These are phyloP conservation scores for Argynnis bischoffii DNA, from an alignment of 2,888 invertebrate genomes.

Conservation along the genomic window DNA sequence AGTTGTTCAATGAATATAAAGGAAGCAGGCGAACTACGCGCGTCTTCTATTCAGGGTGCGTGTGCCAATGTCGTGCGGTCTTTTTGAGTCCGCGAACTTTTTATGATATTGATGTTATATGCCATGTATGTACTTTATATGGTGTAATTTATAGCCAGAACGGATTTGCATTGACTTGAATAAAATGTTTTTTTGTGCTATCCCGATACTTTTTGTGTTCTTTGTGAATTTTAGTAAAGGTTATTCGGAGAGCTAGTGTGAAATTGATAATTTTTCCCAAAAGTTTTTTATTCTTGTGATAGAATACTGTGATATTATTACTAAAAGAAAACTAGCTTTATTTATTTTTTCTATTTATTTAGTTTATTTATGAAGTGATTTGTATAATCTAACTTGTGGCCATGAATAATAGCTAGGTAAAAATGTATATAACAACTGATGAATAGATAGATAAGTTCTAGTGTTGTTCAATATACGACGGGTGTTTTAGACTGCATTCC, in stretches of 20 bases:
- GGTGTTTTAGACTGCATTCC: slow-evolving; percentile 77
- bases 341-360: too few species aligned
- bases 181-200: slow-evolving; percentile 3
- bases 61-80: slow-evolving; percentile 58
- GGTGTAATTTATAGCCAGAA: slow-evolving; percentile 3
- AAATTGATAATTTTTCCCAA: too few species aligned
- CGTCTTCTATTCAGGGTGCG: slow-evolving; percentile 52
- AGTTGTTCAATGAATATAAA: slow-evolving; percentile 21
- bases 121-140: slow-evolving; percentile 8
- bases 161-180: background rate
- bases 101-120: slow-evolving; percentile 19
- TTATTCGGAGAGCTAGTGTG: background rate
- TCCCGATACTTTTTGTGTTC: background rate
- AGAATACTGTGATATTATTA: too few species aligned
- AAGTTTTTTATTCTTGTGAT: too few species aligned
- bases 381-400: too few species aligned
- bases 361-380: too few species aligned
- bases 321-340: too few species aligned
- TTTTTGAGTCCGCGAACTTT: slow-evolving; percentile 47
- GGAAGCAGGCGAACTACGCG: slow-evolving; percentile 26
- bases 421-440: background rate
- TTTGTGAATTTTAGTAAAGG: background rate
- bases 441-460: slow-evolving; percentile 22
- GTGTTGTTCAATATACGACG: slow-evolving; percentile 48
- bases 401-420: background rate